Evolutionary conservation across 1,140 invertebrate species (phyloP), one percentile per base, ranked within the genome.

Genomic region (Drosophila varians): DNA sequence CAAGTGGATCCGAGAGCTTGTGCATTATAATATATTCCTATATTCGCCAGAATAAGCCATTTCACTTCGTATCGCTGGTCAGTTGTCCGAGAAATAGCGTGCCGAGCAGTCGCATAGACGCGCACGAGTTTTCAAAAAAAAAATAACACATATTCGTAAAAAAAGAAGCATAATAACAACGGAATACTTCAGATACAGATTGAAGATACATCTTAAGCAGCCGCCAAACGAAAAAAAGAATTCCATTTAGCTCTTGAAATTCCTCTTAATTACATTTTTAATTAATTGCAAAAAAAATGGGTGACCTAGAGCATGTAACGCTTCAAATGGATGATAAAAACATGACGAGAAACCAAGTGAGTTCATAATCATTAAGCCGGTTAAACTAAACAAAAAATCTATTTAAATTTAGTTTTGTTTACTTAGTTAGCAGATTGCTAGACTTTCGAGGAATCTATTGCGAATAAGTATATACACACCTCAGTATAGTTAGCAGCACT

Each of bases 21-120:
- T n/a, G n/a, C n/a, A n/a, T n/a, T 46, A 45, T 56, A 38, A 42
- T 18, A 18, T 42, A 42, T 42, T 42, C 38, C 14, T 42, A 42
- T 42, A 42, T 42, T 42, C 16, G 38, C 38, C 38, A 18, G 53
- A 25, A 43, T 14, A 11, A 7, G 28, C 40, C 18, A 69, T 68
- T 18, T 69, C 5, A 66, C 28, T 53, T 36, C 28, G 38, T 60
- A 19, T 38, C 40, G 51, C 49, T 8, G 71, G 56, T 66, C 77
- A 80, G 80, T 84, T 86, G 76, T 53, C 42, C 48, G 46, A 60
- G 54, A 58, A 87, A 86, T 66, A 87, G 82, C 80, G 82, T 87
- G 58, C 73, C 23, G 66, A 53, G 31, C 64, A 51, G 80, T 80
- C 61, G 62, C 53, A 45, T 8, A 31, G 60, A 18, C 36, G 48